Percentiles rank a stretch among this genome's conserved stretches.
These are phyloP conservation scores for Maccullochella peelii DNA, from an alignment of 2,113 vertebrate species.

Conservation along the genomic window DNA sequence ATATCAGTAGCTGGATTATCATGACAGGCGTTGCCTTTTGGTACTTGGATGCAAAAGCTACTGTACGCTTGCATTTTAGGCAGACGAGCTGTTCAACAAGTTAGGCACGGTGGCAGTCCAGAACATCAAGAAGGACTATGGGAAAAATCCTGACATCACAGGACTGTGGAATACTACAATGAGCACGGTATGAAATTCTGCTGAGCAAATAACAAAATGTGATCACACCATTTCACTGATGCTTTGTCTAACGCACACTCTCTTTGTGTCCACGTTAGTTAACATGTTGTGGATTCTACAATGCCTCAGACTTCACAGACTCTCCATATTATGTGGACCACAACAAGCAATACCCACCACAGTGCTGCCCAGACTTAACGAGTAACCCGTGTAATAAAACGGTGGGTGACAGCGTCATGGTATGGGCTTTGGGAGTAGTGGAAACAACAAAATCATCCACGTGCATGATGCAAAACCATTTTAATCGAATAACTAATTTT, in stretches of 20 bases:
- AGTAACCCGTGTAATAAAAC: conserved; percentile 21
- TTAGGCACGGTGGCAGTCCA: conserved; percentile 65
- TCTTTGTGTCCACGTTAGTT: conserved; percentile 69
- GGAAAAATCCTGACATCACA: conserved; percentile 73
- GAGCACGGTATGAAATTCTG: conserved; percentile 71
- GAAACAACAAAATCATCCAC: background rate
- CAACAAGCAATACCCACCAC: conserved; percentile 57
- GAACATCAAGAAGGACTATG: conserved; percentile 79
- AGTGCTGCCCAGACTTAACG: conserved; percentile 70
- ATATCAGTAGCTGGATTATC: background rate
- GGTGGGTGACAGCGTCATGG: background rate
- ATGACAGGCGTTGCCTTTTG: background rate
- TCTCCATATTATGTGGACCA: conserved; percentile 65
- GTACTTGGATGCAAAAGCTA: background rate
- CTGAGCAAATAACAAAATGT: background rate
- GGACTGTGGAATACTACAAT: conserved; percentile 84
- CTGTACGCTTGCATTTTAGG: conserved; percentile 67
- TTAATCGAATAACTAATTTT: background rate
- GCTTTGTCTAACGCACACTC: background rate
- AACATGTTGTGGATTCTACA: conserved; percentile 86
- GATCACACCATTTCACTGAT: background rate
- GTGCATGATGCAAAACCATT: background rate
- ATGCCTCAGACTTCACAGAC: conserved; percentile 78
- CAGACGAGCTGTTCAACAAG: conserved; percentile 73
- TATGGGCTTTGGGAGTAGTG: conserved; percentile 4